Percentiles rank a stretch among this genome's conserved stretches.
Evolutionary conservation across 2,113 vertebrate genomes (phyloP).

Genomic region (Corapipo altera): DNA sequence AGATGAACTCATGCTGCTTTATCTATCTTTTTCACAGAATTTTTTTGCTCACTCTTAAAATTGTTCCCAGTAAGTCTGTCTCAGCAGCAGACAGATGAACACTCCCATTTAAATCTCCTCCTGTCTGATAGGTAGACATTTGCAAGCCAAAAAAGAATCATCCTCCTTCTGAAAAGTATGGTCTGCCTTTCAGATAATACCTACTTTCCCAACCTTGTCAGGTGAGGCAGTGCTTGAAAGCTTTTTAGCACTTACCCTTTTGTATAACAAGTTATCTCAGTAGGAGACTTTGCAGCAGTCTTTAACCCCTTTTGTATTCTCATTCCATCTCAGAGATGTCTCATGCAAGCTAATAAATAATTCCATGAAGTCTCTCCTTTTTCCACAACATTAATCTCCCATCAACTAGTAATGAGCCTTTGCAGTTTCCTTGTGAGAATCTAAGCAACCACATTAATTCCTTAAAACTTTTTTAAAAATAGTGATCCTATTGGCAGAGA

Average conservation of each 20-base stretch:
- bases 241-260: constrained; percentile 55
- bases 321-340: constrained; percentile 5
- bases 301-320: constrained; percentile 61
- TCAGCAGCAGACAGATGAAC: constrained; percentile 24
- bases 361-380: constrained; percentile 30
- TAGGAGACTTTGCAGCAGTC: constrained; percentile 34
- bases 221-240: constrained; percentile 49
- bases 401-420: constrained; percentile 38
- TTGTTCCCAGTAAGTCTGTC: background rate
- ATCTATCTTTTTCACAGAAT: background rate
- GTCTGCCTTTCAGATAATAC: constrained; percentile 46
- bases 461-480: constrained; percentile 20
- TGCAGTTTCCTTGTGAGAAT: constrained; percentile 9
- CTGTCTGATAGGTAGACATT: constrained; percentile 34
- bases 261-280: constrained; percentile 42
- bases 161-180: constrained; percentile 7
- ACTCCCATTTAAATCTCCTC: constrained; percentile 17
- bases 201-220: constrained; percentile 34
- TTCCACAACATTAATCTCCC: constrained; percentile 58
- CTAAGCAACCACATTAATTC: constrained; percentile 26
- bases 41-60: background rate
- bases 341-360: constrained; percentile 48
- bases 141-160: constrained; percentile 47
- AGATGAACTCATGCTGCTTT: background rate
- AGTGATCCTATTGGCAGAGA: background rate